Conservation (phyloP, 1,140 invertebrate genomes). For the Zaprionus ornatus region DNA sequence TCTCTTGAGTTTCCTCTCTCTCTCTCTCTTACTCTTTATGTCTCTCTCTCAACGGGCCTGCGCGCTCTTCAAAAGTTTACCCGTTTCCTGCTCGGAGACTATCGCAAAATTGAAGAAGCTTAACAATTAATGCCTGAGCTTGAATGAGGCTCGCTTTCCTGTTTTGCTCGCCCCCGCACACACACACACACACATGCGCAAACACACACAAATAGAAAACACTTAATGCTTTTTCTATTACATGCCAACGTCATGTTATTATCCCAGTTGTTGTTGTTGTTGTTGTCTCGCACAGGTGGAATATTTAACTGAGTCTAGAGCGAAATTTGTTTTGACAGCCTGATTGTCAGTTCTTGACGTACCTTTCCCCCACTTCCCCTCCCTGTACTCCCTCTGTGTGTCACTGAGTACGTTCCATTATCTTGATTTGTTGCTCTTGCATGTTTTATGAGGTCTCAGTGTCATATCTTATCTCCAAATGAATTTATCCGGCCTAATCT, state of each 20-base stretch:
- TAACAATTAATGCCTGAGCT: conserved; percentile 52
- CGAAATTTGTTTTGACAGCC: conserved; percentile 70
- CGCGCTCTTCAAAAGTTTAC: conserved; percentile 63
- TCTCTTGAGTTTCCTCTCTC: conserved; percentile 11
- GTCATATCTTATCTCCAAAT: conserved; percentile 65
- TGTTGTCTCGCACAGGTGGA: conserved; percentile 43
- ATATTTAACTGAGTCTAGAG: conserved; percentile 27
- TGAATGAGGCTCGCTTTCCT: conserved; percentile 51
- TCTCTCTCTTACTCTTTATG: background rate
- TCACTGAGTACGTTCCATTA: background rate
- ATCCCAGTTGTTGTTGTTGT: conserved; percentile 16
- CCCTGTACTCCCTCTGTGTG: background rate
- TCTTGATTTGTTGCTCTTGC: conserved; percentile 22
- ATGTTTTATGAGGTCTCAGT: conserved; percentile 51
- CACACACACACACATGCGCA: conserved; percentile 1
- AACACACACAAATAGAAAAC: conserved; percentile 13
- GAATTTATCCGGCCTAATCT: conserved; percentile 48
- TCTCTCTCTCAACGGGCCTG: background rate
- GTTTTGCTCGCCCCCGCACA: conserved; percentile 44
- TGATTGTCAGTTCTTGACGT: conserved; percentile 58
- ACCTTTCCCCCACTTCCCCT: background rate
- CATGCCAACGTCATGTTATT: conserved; percentile 35
- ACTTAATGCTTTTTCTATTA: conserved; percentile 39
- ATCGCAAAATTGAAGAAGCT: conserved; percentile 39
- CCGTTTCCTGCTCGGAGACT: conserved; percentile 58